Evolutionary conservation across 2,888 invertebrate genomes (phyloP), one percentile per base, ranked within the genome.

Genomic region (Andrena bucephala): DNA sequence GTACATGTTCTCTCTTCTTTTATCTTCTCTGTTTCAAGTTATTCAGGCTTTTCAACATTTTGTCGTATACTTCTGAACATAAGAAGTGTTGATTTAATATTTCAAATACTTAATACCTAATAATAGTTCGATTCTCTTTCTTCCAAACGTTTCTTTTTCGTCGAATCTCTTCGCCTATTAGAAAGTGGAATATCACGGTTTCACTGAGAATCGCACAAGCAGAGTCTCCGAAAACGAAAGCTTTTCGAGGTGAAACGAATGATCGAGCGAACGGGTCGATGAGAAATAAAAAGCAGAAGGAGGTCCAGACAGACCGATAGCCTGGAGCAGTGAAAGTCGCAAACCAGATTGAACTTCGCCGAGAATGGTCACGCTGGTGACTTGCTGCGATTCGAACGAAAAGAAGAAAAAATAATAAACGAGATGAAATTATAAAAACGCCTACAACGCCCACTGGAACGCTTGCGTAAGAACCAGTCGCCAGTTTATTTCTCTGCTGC

Each of bases 321-420:
- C 92, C 91, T 75, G 83, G 73, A 89, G 91, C 89, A 91, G 92
- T 92, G 92, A 92, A 92, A 92, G 92, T 92, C 79, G 57, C 71
- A 73, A 87, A 83, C 78, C 86, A 69, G 79, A 69, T 66, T 92
- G 91, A 92, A 91, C 91, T 92, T 90, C 90, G 84, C 85, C 85
- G 81, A 48, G 85, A 85, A 87, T 84, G 86, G 87, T 83, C 83
- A 81, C 75, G 77, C 31, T 33, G 71, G 62, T 77, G 77, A 80
- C 85, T 86, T 76, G 85, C 85, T 77, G 24, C 54, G 48, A 76
- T 60, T 42, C 60, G 24, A 70, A 16, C 42, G 33, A 59, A 16
- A n/a, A 57, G 52, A 72, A 57, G 20, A 66, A 16, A 10, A 52
- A 76, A 60, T 81, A 81, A 68, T 77, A 24, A 72, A 68, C 76